Conservation (phyloP, 2,888 invertebrate species). For the Molanna angustata region DNA sequence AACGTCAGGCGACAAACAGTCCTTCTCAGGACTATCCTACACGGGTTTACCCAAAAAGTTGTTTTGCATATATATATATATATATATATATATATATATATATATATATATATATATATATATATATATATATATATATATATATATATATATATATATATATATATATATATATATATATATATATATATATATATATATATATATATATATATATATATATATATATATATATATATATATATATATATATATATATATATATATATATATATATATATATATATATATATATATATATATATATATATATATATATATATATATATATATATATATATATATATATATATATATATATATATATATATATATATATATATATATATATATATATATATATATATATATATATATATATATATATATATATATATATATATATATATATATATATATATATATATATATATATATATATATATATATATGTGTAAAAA, state of each 20-base stretch:
- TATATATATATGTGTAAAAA: neutral
- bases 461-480: neutral
- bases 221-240: neutral
- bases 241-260: neutral
- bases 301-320: neutral
- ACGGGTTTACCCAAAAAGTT: no score
- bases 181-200: neutral
- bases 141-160: neutral
- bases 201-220: neutral
- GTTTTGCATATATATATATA: neutral
- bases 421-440: neutral
- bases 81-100: neutral
- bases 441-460: neutral
- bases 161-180: neutral
- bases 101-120: neutral
- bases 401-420: neutral
- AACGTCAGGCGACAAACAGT: no score
- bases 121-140: neutral
- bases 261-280: neutral
- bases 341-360: neutral
- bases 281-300: neutral
- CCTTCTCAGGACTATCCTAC: no score
- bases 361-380: neutral
- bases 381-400: neutral
- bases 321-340: neutral